Base-by-base conservation (phyloP, 2,113 vertebrate species). In the Orthonyx spaldingii region DNA sequence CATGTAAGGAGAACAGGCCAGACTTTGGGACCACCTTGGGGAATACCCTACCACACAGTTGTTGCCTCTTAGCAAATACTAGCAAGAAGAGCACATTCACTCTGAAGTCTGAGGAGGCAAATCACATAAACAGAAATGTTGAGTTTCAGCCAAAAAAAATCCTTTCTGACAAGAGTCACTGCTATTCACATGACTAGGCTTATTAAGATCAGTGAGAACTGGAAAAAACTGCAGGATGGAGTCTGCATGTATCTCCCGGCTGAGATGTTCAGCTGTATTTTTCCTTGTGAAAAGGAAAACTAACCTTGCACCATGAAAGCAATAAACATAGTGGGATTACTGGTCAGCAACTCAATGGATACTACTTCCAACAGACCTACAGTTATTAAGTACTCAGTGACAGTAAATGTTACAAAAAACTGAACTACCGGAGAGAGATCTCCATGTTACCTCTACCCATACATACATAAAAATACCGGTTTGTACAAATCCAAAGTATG, bases 241-340 rank as follows among this genome's bases (percentile, higher is more conserved):
- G 28, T 21, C 41, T 78, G 49, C 7, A 0, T 21, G 79, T 32
- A 52, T 83, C 77, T 69, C 37, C 76, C 44, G 75, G 56, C 81
- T 91, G 84, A 89, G 94, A 82, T 37, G 65, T 49, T 94, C 94
- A 71, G 91, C 27, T 28, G 50, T 8, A 7, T 61, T 95, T 90
- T 85, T 52, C 84, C 94, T 95, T 72, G 68, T 70, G 76, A 95
- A 92, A 94, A 87, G 23, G 47, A 82, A 93, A 86, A 87, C 55
- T 72, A 92, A 65, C 46, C 72, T 46, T 59, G 32, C 27, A 81
- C 30, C 65, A 87, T 52, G 39, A 93, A 71, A 93, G 79, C 59
- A 76, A 80, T 57, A 87, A 86, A 69, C 9, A 8, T 32, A 93
- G 50, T 23, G 65, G 66, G 59, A 83, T 78, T 69, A 93, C 59